Evolutionary conservation across 2,797 vertebrate genomes (phyloP).

Genomic region (Chanos chanos): DNA sequence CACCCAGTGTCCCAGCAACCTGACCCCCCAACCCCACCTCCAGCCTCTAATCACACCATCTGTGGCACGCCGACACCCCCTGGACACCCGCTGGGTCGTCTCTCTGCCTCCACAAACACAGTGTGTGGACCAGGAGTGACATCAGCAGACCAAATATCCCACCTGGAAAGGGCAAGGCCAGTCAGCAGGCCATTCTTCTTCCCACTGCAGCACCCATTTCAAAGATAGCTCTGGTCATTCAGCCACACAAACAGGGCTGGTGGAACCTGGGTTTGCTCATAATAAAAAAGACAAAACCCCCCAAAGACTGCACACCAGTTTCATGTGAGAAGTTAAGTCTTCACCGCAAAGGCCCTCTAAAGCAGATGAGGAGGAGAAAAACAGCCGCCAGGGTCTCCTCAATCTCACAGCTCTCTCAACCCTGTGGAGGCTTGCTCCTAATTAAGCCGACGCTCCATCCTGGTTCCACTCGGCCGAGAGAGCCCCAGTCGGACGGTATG

Average conservation of each 20-base stretch:
- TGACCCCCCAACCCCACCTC: constrained; percentile 25
- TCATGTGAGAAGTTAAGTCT: no score
- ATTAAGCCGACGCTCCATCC: constrained; percentile 40
- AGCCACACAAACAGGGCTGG: no score
- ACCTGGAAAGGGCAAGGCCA: neutral
- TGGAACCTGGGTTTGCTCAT: no score
- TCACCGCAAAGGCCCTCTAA: no score
- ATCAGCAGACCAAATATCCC: constrained; percentile 27
- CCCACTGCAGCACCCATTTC: no score
- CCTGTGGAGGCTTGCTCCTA: constrained; percentile 39
- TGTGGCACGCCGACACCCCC: constrained; percentile 9
- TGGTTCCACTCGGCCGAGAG: constrained; percentile 36
- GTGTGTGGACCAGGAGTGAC: constrained; percentile 1
- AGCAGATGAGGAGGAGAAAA: constrained; percentile 1
- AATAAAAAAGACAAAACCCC: no score
- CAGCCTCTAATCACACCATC: constrained; percentile 17
- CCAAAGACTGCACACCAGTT: neutral
- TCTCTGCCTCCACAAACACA: constrained; percentile 24
- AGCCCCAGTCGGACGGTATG: constrained; percentile 26
- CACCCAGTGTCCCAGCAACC: constrained; percentile 26
- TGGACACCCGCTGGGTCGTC: neutral
- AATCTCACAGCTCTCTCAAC: constrained; percentile 12
- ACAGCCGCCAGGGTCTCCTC: constrained; percentile 12
- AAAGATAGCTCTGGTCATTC: no score
- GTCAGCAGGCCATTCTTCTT: constrained; percentile 6